A percentile compares a stretch with the other conserved stretches of the same genome.
phyloP scores from a whole-genome alignment of 1,140 invertebrate species.

The Caerostris extrusa region DNA sequence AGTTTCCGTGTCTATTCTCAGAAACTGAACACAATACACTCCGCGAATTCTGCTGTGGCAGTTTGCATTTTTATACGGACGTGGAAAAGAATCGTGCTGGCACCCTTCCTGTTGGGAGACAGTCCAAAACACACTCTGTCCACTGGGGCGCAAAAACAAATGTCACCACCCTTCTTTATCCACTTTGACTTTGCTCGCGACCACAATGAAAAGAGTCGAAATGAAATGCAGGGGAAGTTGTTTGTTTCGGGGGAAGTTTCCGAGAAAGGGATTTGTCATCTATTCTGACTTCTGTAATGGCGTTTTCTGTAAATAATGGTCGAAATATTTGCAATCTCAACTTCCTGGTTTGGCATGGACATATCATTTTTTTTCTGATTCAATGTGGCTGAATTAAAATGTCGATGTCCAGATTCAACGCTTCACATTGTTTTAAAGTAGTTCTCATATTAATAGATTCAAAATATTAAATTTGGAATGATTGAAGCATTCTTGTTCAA shows the following conservation, averaged over 20 bases:
- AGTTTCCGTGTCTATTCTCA: neutral
- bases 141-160: slow-evolving; percentile 58
- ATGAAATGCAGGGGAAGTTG: slow-evolving; percentile 44
- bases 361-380: neutral
- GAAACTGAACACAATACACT: neutral
- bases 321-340: slow-evolving; percentile 1
- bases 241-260: slow-evolving; percentile 16
- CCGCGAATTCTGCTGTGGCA: neutral
- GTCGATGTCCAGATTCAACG: no score
- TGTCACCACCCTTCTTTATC: slow-evolving; percentile 49
- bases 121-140: slow-evolving; percentile 28
- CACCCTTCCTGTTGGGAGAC: slow-evolving; percentile 12
- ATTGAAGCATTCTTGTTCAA: no score
- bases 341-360: neutral
- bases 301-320: slow-evolving; percentile 20
- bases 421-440: no score
- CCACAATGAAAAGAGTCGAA: slow-evolving; percentile 46
- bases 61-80: neutral
- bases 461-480: no score
- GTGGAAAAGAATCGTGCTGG: slow-evolving; percentile 42
- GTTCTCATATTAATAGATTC: no score
- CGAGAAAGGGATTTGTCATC: slow-evolving; percentile 27
- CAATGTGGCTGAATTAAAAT: neutral
- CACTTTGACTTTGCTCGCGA: slow-evolving; percentile 50
- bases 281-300: slow-evolving; percentile 18